Conservation (phyloP, 2,888 invertebrate genomes). For the Trissoscelio sp. region DNA sequence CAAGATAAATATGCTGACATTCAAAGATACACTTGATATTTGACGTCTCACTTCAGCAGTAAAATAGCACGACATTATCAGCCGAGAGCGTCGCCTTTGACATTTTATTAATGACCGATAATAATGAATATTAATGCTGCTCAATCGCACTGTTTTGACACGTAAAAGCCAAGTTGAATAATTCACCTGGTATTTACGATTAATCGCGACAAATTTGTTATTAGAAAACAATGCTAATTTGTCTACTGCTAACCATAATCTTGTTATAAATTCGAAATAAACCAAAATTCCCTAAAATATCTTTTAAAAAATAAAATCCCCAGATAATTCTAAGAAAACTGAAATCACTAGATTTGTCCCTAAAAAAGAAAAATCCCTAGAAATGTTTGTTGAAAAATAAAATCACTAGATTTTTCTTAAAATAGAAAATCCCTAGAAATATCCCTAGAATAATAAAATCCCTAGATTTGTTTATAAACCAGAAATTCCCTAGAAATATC, state of each 20-base stretch:
- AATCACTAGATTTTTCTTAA: too few relatives aligned
- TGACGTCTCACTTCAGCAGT: slow-evolving; percentile 9
- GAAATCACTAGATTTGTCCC: too few relatives aligned
- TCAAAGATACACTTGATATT: background rate
- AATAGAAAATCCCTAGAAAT: too few relatives aligned
- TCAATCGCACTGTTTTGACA: slow-evolving; percentile 14
- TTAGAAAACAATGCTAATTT: background rate
- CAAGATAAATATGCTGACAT: background rate
- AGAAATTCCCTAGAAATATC: too few relatives aligned
- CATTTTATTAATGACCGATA: slow-evolving; percentile 47
- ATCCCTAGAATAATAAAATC: too few relatives aligned
- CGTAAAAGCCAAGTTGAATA: background rate
- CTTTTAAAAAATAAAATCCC: too few relatives aligned
- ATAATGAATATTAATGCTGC: slow-evolving; percentile 9
- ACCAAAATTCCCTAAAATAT: background rate
- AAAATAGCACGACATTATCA: slow-evolving; percentile 21
- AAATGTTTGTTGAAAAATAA: too few relatives aligned
- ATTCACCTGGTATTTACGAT: background rate
- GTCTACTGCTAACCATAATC: too few relatives aligned
- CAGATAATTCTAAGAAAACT: too few relatives aligned
- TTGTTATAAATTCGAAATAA: too few relatives aligned
- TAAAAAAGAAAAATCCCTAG: too few relatives aligned
- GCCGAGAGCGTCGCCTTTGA: slow-evolving; percentile 4
- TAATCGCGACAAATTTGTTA: background rate
- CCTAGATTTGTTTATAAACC: too few relatives aligned